These are phyloP conservation scores for Onychomys arenicola DNA, from an alignment of 2,797 vertebrate species.

Conservation along the genomic window DNA sequence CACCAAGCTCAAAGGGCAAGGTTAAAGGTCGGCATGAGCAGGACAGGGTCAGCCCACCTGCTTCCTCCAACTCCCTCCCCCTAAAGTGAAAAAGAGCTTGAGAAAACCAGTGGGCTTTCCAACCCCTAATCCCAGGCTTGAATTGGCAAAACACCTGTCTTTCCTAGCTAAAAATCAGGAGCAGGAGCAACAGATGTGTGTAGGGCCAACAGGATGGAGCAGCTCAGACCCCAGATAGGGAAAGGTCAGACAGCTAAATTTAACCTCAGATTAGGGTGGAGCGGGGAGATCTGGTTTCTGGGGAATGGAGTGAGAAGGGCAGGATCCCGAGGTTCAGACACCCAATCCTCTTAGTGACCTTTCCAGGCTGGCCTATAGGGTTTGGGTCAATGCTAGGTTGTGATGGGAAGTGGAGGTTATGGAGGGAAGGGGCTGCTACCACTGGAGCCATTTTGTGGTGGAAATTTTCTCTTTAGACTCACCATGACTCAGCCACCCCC, in stretches of 20 bases:
- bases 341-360: constrained; percentile 79
- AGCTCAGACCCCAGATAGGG: background rate
- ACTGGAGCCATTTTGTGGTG: constrained; percentile 53
- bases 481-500: constrained; percentile 73
- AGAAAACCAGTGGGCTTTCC: background rate
- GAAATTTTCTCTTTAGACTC: constrained; percentile 51
- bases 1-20: constrained; percentile 80
- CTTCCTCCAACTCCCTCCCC: background rate
- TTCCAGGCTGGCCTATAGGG: background rate
- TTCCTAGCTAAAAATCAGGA: background rate
- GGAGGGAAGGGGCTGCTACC: background rate
- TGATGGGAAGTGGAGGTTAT: background rate
- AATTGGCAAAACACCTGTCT: background rate
- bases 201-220: background rate
- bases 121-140: background rate
- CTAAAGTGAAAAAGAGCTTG: background rate
- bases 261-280: constrained; percentile 74
- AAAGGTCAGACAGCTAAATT: constrained; percentile 90
- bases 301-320: constrained; percentile 76
- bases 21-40: constrained; percentile 74
- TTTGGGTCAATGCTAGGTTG: background rate
- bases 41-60: background rate
- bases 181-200: background rate
- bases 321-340: constrained; percentile 63
- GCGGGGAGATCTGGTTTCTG: constrained; percentile 85